Base-by-base conservation (phyloP, 1,140 invertebrate species). In the Drosophila sucinea region DNA sequence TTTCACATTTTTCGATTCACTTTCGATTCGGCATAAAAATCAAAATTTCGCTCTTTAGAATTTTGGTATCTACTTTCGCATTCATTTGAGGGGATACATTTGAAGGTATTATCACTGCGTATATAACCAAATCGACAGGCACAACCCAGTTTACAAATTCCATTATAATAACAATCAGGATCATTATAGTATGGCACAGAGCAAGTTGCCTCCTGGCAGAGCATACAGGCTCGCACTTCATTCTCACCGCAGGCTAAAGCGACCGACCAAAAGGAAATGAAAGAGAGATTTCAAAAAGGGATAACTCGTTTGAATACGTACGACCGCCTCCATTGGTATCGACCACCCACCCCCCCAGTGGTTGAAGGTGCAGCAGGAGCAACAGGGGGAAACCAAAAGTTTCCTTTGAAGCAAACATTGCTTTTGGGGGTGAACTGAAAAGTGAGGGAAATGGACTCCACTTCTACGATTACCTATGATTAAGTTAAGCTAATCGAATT, bases 71-170 rank as follows among this genome's bases (percentile, higher is more conserved):
- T 0, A 4, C 25, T 23, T 23, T 23, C 2, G 17, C 78, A 81
- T 0, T 67, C 8, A 1, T 25, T 5, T 0, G 40, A 29, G 3
- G 41, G 44, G n/a, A 86, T 51, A 75, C 82, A 85, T 6, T 29
- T 23, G 1, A 32, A 17, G 8, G 57, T 65, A 7, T 17, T 1
- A 67, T 79, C 83, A 23, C 67, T 11, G 1, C 83, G 76, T 27
- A 82, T 17, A 65, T 71, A 77, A 27, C 79, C 83, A 5, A 56
- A 64, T n/a, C 57, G 76, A 64, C 82, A 86, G 47, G 30, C 44
- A 27, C 82, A 86, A 32, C 79, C 82, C 27, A 86, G 40, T 0
- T 38, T 11, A 29, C 83, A 86, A 10, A 25, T 2, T 0, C 0
- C 0, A 1, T 23, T 1, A 32, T 60, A 73, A 8, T 0, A 2